Evolutionary conservation across 1,140 invertebrate species (phyloP).

Genomic region (Agrilus planipennis): DNA sequence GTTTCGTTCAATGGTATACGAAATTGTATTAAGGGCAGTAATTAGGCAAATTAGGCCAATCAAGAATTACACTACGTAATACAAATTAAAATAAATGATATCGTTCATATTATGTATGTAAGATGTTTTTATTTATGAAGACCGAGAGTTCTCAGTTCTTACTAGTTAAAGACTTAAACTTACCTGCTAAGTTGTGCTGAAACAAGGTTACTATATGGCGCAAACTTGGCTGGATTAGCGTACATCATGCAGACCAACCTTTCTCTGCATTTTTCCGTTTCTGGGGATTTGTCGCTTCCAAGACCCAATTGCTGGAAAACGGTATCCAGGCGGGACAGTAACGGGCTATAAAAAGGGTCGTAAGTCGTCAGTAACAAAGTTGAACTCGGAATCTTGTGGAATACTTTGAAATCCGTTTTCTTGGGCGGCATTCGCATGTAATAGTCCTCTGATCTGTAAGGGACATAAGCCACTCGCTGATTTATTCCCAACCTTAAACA

Average conservation of each 20-base stretch:
- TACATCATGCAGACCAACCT: conserved; percentile 77
- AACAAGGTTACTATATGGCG: conserved; percentile 75
- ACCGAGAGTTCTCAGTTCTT: too few relatives aligned
- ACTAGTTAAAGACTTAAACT: too few relatives aligned
- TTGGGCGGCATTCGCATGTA: conserved; percentile 33
- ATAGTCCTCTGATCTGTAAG: conserved; percentile 39
- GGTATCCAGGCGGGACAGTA: conserved; percentile 66
- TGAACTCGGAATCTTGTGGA: conserved; percentile 72
- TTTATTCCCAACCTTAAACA: conserved; percentile 39
- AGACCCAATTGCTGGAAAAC: conserved; percentile 66
- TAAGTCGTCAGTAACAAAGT: conserved; percentile 71
- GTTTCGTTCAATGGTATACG: too few relatives aligned
- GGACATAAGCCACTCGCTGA: conserved; percentile 34
- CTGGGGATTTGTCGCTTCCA: conserved; percentile 34
- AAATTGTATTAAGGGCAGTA: too few relatives aligned
- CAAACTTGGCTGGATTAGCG: conserved; percentile 69
- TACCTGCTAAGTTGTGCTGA: conserved; percentile 75
- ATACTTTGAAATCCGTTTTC: conserved; percentile 44
- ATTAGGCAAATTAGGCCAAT: too few relatives aligned
- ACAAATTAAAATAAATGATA: too few relatives aligned
- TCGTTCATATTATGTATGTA: too few relatives aligned
- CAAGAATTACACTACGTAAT: too few relatives aligned
- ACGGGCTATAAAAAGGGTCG: conserved; percentile 75
- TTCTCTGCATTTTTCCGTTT: conserved; percentile 61
- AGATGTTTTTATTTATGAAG: too few relatives aligned